Conservation (phyloP, 2,797 vertebrate genomes). For the Acrossocheilus wenchowensis region DNA sequence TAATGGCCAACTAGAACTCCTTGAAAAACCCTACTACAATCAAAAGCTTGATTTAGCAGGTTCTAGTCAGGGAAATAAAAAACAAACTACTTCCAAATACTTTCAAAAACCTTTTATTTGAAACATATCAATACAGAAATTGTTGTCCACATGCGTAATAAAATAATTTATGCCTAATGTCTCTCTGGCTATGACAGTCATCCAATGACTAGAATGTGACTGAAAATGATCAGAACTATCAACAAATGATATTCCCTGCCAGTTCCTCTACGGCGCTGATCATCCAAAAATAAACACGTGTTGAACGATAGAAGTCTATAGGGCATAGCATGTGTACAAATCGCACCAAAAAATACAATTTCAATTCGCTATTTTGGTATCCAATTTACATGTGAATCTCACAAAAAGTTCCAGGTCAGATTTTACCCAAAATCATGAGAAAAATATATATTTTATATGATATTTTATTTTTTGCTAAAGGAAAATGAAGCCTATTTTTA, state of each 20-base stretch:
- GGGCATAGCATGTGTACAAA: conserved; percentile 14
- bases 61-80: not conserved
- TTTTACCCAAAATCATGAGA: not conserved
- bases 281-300: conserved; percentile 31
- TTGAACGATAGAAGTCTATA: conserved; percentile 24
- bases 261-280: not conserved
- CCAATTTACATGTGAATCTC: too few species aligned
- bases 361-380: too few species aligned
- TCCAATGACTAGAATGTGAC: conserved; percentile 41
- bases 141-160: conserved; percentile 66
- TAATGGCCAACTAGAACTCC: not conserved
- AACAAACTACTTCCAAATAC: not conserved
- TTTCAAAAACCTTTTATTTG: conserved; percentile 68
- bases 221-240: conserved; percentile 39
- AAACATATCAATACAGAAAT: conserved; percentile 67
- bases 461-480: not conserved
- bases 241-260: not conserved
- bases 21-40: not conserved
- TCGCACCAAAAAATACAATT: not conserved
- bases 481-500: not conserved
- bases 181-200: conserved; percentile 51
- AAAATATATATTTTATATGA: not conserved
- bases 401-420: not conserved
- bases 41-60: not conserved
- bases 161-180: conserved; percentile 61